phyloP scores from a whole-genome alignment of 2,797 vertebrate species.

The Telmatherina bonti region DNA sequence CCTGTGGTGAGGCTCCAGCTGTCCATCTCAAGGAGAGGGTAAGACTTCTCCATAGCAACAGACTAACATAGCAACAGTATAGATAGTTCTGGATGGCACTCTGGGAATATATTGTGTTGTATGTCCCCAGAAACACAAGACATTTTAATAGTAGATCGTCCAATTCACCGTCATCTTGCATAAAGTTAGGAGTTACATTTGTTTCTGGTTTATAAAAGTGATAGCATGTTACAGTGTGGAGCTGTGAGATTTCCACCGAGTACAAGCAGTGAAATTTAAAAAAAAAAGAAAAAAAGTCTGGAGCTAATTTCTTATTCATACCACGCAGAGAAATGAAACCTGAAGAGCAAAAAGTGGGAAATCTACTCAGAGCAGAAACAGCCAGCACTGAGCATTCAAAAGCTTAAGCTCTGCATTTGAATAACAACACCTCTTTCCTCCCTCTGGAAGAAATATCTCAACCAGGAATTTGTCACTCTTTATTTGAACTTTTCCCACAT shows the following conservation, averaged over 20 bases:
- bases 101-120: slow-evolving; percentile 43
- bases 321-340: slow-evolving; percentile 30
- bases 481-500: slow-evolving; percentile 67
- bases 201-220: slow-evolving; percentile 27
- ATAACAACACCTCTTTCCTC: slow-evolving; percentile 64
- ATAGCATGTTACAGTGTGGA: neutral
- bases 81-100: slow-evolving; percentile 74
- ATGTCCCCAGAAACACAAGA: slow-evolving; percentile 54
- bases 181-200: slow-evolving; percentile 12
- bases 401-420: slow-evolving; percentile 62
- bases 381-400: slow-evolving; percentile 43
- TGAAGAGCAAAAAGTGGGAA: slow-evolving; percentile 38
- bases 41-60: slow-evolving; percentile 85
- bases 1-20: slow-evolving; percentile 72
- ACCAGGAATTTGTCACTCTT: slow-evolving; percentile 64
- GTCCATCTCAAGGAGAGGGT: slow-evolving; percentile 62
- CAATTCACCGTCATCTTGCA: slow-evolving; percentile 9
- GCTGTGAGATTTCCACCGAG: slow-evolving; percentile 18
- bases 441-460: slow-evolving; percentile 52
- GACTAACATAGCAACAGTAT: slow-evolving; percentile 84
- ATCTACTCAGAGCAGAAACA: slow-evolving; percentile 47
- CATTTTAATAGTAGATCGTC: slow-evolving; percentile 25
- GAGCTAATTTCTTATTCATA: slow-evolving; percentile 34
- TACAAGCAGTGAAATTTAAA: slow-evolving; percentile 16
- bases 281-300: slow-evolving; percentile 14